These are phyloP conservation scores for Hyla sarda DNA, from an alignment of 2,113 vertebrate species.

Conservation along the genomic window DNA sequence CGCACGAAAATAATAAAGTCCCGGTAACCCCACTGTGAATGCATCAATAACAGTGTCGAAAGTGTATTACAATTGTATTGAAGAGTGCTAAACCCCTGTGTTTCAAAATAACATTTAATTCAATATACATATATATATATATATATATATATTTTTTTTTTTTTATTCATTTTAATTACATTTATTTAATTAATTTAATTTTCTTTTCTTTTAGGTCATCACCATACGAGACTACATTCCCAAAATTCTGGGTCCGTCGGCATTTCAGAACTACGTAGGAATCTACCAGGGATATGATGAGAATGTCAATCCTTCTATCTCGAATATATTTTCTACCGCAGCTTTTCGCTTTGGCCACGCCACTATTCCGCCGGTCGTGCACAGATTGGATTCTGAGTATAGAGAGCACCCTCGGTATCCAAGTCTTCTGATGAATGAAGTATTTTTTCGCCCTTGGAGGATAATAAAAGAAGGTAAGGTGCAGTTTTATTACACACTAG, in stretches of 20 bases:
- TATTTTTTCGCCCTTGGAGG: slow-evolving; percentile 93
- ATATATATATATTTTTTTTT: too few relatives aligned
- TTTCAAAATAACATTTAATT: not conserved
- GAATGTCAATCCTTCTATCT: slow-evolving; percentile 79
- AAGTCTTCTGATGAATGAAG: slow-evolving; percentile 77
- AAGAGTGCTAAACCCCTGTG: too few relatives aligned
- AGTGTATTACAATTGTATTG: too few relatives aligned
- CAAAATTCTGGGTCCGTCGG: slow-evolving; percentile 84
- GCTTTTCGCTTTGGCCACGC: slow-evolving; percentile 95
- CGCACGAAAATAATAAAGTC: too few relatives aligned
- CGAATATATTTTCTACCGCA: slow-evolving; percentile 92
- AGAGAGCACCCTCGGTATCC: slow-evolving; percentile 76
- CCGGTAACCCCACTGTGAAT: too few relatives aligned
- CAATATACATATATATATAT: not conserved
- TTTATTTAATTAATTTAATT: too few relatives aligned
- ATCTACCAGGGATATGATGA: slow-evolving; percentile 82
- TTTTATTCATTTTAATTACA: too few relatives aligned
- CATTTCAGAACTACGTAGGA: slow-evolving; percentile 80
- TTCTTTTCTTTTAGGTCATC: slow-evolving; percentile 78
- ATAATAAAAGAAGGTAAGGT: slow-evolving; percentile 86
- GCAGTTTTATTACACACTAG: not conserved
- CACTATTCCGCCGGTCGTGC: slow-evolving; percentile 78
- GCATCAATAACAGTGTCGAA: too few relatives aligned
- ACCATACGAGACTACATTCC: slow-evolving; percentile 91
- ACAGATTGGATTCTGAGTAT: slow-evolving; percentile 80